phyloP scores from a whole-genome alignment of 2,888 invertebrate genomes.

The Sarcophaga subvicina region DNA sequence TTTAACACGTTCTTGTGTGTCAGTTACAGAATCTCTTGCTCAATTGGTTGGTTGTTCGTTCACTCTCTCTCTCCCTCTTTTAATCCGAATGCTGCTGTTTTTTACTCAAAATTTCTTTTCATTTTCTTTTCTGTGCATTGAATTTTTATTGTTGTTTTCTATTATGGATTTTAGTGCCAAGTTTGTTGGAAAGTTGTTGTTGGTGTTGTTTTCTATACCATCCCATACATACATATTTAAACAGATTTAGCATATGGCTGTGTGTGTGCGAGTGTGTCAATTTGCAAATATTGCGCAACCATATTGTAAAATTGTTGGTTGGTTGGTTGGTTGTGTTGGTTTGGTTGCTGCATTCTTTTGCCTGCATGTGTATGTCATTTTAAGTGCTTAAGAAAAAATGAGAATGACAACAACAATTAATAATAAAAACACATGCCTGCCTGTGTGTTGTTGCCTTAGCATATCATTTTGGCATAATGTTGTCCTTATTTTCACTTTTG shows the following conservation, averaged over 20 bases:
- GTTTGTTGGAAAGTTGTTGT: constrained; percentile 51
- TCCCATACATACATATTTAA: constrained; percentile 1
- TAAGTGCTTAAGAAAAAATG: background rate
- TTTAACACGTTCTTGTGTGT: constrained; percentile 60
- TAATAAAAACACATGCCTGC: constrained; percentile 32
- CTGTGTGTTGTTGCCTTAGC: constrained; percentile 45
- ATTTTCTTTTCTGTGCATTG: background rate
- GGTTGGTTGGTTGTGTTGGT: background rate
- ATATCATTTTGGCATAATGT: background rate
- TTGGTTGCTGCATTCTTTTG: background rate
- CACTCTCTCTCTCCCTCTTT: no score
- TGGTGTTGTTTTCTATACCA: background rate
- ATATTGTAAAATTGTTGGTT: background rate
- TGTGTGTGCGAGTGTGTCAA: background rate
- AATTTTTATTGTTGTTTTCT: constrained; percentile 40
- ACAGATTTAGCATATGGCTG: background rate
- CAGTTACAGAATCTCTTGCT: constrained; percentile 23
- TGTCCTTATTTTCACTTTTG: constrained; percentile 64
- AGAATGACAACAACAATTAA: constrained; percentile 29
- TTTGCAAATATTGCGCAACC: background rate
- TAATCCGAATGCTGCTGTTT: no score
- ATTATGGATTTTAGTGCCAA: constrained; percentile 63
- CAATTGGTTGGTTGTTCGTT: no score
- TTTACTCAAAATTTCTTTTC: background rate
- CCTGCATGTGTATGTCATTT: background rate